Percentiles rank a stretch among this genome's conserved stretches.
phyloP scores from a whole-genome alignment of 2,797 vertebrate species.

The Pristis pectinata region DNA sequence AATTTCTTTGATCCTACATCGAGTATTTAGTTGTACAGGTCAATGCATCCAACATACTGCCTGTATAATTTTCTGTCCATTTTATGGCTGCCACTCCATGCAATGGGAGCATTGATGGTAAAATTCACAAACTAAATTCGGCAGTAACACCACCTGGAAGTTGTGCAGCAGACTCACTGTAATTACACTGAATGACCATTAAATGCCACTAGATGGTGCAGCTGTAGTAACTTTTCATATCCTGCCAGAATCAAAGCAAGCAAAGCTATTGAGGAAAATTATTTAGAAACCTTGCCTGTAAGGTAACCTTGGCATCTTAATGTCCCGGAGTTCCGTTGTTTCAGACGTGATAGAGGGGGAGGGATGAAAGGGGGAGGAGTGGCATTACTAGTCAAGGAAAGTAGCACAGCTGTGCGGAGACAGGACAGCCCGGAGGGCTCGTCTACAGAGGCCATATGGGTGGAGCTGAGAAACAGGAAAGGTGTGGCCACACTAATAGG shows the following conservation, averaged over 20 bases:
- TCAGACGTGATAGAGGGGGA: too few relatives aligned
- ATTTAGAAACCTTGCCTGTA: background rate
- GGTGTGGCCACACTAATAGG: too few relatives aligned
- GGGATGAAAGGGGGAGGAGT: too few relatives aligned
- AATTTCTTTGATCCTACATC: background rate
- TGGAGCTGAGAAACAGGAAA: too few relatives aligned
- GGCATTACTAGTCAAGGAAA: too few relatives aligned
- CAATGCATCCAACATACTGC: background rate
- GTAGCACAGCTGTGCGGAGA: too few relatives aligned
- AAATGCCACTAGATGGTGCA: conserved; percentile 26
- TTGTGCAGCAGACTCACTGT: background rate
- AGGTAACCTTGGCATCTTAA: too few relatives aligned
- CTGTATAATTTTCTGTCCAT: background rate
- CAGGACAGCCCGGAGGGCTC: too few relatives aligned
- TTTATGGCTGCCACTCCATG: background rate
- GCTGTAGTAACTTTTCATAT: background rate
- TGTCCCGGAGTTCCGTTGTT: too few relatives aligned
- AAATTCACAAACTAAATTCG: background rate
- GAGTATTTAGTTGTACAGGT: background rate
- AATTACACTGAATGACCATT: background rate
- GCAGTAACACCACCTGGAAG: background rate
- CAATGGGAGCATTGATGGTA: background rate
- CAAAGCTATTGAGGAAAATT: background rate
- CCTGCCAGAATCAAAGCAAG: background rate
- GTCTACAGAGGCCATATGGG: too few relatives aligned